Evolutionary conservation across 2,113 vertebrate genomes (phyloP), one percentile per base, ranked within the genome.

Genomic region (Acrocephalus kingi): DNA sequence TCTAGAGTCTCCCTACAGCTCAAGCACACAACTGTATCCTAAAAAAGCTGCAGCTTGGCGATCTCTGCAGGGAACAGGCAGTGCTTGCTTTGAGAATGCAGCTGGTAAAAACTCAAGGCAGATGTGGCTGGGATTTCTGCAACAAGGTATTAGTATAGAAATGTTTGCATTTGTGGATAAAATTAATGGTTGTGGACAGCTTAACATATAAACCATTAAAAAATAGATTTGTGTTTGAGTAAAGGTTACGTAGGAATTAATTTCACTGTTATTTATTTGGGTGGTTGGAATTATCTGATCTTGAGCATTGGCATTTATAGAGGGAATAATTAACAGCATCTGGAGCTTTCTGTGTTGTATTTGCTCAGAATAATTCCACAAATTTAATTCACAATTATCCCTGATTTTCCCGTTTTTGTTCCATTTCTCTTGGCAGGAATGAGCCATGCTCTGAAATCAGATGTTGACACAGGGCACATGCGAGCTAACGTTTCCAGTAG

Each of bases 1-100:
- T 96, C 31, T 3, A 99, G 99, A 98, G 94, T 99, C 99, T 78
- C 99, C 99, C 6, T 99, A 99, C 95, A 96, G 98, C 89, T 98
- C 97, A 39, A 99, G 98, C 87, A 93, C 98, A 83, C 98, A 97
- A 27, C 52, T 98, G 76, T 98, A 98, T 75, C 96, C 98, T 7
- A 98, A 95, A 77, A 98, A 98, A 96, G 74, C 94, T 79, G 91
- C 97, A 4, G 95, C 98, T 81, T 98, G 98, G 98, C 92, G 94
- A 35, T 97, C 99, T 56, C 94, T 97, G 25, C 98, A 97, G 87
- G 97, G 98, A 18, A 93, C 68, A 15, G 96, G 90, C 48, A 94
- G 31, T 48, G 93, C 97, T 41, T 88, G 63, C n/a, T 88, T 97
- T 3, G 97, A 98, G 35, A 94, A 61, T 21, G 84, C 97, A 59